A percentile compares a stretch with the other conserved stretches of the same genome.
These are phyloP conservation scores for Hemaris fuciformis DNA, from an alignment of 2,888 invertebrate genomes.

Conservation along the genomic window DNA sequence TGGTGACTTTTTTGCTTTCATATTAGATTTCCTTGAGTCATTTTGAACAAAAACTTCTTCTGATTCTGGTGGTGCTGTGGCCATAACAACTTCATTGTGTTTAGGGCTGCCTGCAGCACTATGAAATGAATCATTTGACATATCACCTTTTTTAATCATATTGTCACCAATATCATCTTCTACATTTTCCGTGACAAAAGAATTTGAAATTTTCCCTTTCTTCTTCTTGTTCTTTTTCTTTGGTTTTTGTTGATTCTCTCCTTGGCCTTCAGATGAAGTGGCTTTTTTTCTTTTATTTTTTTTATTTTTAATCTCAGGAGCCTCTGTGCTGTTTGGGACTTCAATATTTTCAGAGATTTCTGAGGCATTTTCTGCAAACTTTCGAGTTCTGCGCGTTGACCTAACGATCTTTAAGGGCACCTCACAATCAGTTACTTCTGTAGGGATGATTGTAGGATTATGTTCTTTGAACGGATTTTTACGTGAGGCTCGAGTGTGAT, in stretches of 20 bases:
- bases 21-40: background rate
- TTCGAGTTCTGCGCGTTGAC: conserved; percentile 48
- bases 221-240: conserved; percentile 49
- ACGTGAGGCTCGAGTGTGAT: conserved; percentile 32
- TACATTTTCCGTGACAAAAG: conserved; percentile 32
- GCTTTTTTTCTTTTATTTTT: conserved; percentile 40
- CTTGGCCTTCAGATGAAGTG: conserved; percentile 12
- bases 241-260: conserved; percentile 19
- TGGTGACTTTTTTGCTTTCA: background rate
- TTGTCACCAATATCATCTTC: conserved; percentile 20
- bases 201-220: conserved; percentile 37
- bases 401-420: conserved; percentile 30
- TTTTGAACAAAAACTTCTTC: background rate
- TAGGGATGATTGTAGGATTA: conserved; percentile 26
- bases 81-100: background rate
- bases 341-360: conserved; percentile 28
- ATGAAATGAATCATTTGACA: conserved; percentile 62
- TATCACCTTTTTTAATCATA: conserved; percentile 37
- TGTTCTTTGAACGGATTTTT: conserved; percentile 52
- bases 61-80: background rate
- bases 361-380: conserved; percentile 28
- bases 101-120: conserved; percentile 67
- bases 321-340: conserved; percentile 15
- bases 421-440: conserved; percentile 22
- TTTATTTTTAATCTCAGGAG: conserved; percentile 33